Percentiles rank a stretch among this genome's conserved stretches.
phyloP scores from a whole-genome alignment of 2,797 vertebrate genomes.

The Parotocinclus haroldoi region DNA sequence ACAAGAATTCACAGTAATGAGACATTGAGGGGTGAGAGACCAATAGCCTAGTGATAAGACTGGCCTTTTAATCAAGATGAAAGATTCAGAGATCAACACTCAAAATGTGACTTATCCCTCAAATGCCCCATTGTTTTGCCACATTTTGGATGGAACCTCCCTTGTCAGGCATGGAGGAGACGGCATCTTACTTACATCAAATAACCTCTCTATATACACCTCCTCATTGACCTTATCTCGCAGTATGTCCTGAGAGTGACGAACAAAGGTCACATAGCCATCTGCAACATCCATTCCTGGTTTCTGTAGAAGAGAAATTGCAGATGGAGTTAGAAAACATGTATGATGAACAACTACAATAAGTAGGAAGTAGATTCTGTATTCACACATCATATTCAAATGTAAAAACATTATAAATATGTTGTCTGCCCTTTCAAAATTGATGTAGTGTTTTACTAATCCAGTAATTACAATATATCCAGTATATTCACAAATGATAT shows the following conservation, averaged over 20 bases:
- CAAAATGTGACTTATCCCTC: slow-evolving; percentile 99
- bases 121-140: slow-evolving; percentile 96
- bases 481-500: too few relatives aligned
- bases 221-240: slow-evolving; percentile 99
- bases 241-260: slow-evolving; percentile 99
- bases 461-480: too few relatives aligned
- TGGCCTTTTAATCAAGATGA: slow-evolving; percentile 61
- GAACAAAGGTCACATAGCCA: slow-evolving; percentile 98
- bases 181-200: slow-evolving; percentile 99
- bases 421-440: too few relatives aligned
- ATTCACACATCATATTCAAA: too few relatives aligned
- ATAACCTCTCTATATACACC: slow-evolving; percentile 99
- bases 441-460: too few relatives aligned
- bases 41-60: slow-evolving; percentile 61
- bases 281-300: slow-evolving; percentile 99
- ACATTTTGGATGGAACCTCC: slow-evolving; percentile 97
- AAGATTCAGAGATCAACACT: slow-evolving; percentile 66
- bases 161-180: slow-evolving; percentile 81
- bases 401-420: too few relatives aligned
- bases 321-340: slow-evolving; percentile 24
- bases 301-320: slow-evolving; percentile 77
- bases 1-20: slow-evolving; percentile 69
- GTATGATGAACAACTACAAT: too few relatives aligned
- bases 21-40: slow-evolving; percentile 67
- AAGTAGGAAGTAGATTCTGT: too few relatives aligned